These are phyloP conservation scores for Nothura maculosa DNA, from an alignment of 2,797 vertebrate species.

Conservation along the genomic window DNA sequence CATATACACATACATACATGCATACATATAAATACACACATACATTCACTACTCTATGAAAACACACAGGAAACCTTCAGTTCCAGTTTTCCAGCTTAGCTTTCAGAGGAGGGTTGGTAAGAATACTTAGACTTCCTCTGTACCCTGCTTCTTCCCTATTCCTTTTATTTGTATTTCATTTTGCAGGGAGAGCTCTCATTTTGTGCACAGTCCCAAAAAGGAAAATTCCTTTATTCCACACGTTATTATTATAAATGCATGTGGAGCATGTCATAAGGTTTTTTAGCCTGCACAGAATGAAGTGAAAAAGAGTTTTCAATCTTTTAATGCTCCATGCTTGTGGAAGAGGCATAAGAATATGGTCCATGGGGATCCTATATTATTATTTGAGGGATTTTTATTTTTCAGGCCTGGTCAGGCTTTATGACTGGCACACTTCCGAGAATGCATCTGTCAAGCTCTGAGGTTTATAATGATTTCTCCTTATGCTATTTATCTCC, in stretches of 20 bases:
- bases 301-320: slow-evolving; percentile 63
- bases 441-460: slow-evolving; percentile 40
- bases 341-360: slow-evolving; percentile 63
- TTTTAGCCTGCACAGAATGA: slow-evolving; percentile 52
- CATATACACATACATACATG: neutral
- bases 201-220: slow-evolving; percentile 2
- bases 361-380: slow-evolving; percentile 60
- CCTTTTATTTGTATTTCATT: slow-evolving; percentile 43
- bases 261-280: slow-evolving; percentile 13
- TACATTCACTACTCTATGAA: neutral
- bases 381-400: slow-evolving; percentile 67
- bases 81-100: neutral
- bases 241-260: slow-evolving; percentile 37
- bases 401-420: slow-evolving; percentile 64
- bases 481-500: slow-evolving; percentile 71
- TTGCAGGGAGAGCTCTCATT: slow-evolving; percentile 42
- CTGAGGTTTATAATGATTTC: slow-evolving; percentile 69
- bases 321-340: slow-evolving; percentile 57
- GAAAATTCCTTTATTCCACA: slow-evolving; percentile 27
- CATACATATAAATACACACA: neutral
- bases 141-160: neutral
- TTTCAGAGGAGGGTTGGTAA: neutral
- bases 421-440: slow-evolving; percentile 50
- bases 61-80: neutral
- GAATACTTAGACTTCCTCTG: neutral